Conservation (phyloP, 35 echinoderm and acorn worm species). For the Lytechinus pictus region DNA sequence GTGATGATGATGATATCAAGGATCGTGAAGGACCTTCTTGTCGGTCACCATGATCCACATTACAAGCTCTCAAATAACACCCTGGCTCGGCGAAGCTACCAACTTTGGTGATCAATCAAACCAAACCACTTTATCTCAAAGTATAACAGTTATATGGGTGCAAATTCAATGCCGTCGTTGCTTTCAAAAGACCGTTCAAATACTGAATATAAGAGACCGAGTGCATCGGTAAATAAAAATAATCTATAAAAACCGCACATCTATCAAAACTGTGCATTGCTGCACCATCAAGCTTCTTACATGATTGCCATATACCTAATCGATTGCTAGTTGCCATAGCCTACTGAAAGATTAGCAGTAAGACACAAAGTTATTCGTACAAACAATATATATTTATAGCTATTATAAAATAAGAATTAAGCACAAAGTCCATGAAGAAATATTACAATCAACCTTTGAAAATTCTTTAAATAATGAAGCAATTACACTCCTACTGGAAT, state of each 20-base stretch:
- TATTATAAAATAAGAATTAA: not conserved
- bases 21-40: too few relatives aligned
- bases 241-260: not conserved
- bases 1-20: too few relatives aligned
- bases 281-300: not conserved
- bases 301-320: not conserved
- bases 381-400: not conserved
- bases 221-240: not conserved
- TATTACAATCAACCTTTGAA: not conserved
- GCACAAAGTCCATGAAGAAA: not conserved
- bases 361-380: not conserved
- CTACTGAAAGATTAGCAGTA: not conserved
- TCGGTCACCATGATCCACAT: too few relatives aligned
- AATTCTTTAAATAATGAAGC: not conserved
- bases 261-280: constrained; percentile 10
- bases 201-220: not conserved
- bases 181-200: too few relatives aligned
- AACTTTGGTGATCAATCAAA: too few relatives aligned
- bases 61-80: too few relatives aligned
- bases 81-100: too few relatives aligned
- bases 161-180: too few relatives aligned
- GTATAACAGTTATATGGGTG: too few relatives aligned
- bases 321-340: not conserved
- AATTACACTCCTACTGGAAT: not conserved
- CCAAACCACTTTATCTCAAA: too few relatives aligned